phyloP scores from a whole-genome alignment of 2,888 invertebrate species.

The Agapostemon virescens region DNA sequence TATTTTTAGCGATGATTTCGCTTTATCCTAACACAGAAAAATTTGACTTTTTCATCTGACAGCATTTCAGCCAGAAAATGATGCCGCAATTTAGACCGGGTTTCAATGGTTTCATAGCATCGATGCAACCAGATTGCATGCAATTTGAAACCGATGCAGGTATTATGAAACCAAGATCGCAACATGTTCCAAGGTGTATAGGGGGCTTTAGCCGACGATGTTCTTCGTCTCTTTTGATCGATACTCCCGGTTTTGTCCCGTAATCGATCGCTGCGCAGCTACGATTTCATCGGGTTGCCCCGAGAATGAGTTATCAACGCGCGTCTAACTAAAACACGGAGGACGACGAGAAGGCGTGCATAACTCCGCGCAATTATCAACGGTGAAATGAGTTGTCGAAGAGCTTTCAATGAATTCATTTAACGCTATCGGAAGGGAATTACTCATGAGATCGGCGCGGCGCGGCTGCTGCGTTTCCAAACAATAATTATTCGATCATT shows the following conservation, averaged over 20 bases:
- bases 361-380: constrained; percentile 1
- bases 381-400: neutral
- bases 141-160: neutral
- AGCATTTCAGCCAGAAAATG: neutral
- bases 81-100: neutral
- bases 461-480: neutral
- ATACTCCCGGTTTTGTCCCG: constrained; percentile 5
- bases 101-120: neutral
- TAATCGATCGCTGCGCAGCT: neutral
- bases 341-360: constrained; percentile 4
- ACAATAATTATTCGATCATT: constrained; percentile 9
- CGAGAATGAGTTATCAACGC: neutral
- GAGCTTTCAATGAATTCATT: constrained; percentile 10
- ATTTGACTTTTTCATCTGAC: neutral
- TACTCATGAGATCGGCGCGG: neutral
- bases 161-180: neutral
- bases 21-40: neutral
- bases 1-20: neutral
- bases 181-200: neutral
- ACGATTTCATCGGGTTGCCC: neutral
- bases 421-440: neutral
- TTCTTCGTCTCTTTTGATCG: constrained; percentile 4
- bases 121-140: neutral
- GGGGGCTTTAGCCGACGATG: neutral
- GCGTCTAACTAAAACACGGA: neutral